phyloP scores from a whole-genome alignment of 2,113 vertebrate genomes.

The Ceuthmochares aereus region DNA sequence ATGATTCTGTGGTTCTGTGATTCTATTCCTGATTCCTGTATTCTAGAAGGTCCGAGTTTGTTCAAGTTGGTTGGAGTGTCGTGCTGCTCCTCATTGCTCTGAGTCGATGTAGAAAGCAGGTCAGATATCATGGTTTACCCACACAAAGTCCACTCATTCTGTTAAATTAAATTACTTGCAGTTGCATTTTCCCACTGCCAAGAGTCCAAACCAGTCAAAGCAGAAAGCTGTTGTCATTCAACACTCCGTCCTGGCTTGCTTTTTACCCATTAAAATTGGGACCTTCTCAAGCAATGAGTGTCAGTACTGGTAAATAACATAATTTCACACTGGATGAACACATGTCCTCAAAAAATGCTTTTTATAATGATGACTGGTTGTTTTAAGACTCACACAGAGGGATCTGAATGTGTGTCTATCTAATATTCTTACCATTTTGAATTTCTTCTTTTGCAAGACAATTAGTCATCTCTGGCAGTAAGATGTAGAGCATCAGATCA shows the following conservation, averaged over 20 bases:
- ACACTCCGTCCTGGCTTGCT: not conserved
- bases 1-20: no score
- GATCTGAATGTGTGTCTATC: not conserved
- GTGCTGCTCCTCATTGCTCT: not conserved
- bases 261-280: not conserved
- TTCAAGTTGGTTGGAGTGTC: not conserved
- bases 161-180: not conserved
- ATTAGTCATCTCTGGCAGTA: not conserved
- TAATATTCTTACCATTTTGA: not conserved
- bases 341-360: not conserved
- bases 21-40: not conserved
- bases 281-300: not conserved
- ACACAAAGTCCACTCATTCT: not conserved
- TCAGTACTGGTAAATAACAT: not conserved
- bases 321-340: not conserved
- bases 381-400: not conserved
- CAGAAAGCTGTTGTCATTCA: not conserved
- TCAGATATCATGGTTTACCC: not conserved
- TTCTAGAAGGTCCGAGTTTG: not conserved
- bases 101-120: not conserved
- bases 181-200: not conserved
- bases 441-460: not conserved
- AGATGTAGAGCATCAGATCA: not conserved
- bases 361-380: not conserved
- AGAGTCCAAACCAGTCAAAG: not conserved